A percentile compares a stretch with the other conserved stretches of the same genome.
Conservation (phyloP, 2,113 vertebrate genomes). For the Cinclus cinclus region DNA sequence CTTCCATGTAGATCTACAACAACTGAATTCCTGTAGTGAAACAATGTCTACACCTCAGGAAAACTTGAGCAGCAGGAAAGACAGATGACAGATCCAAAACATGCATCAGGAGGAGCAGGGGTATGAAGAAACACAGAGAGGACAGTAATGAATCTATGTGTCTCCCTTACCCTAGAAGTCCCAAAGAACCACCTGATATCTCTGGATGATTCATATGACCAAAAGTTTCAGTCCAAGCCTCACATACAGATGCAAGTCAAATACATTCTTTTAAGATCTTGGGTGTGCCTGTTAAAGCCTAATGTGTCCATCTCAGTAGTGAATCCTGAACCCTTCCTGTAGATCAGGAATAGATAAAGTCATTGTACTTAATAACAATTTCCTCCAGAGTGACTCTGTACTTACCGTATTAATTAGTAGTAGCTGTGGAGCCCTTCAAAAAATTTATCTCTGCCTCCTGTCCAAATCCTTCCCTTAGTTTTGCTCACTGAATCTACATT, state of each 20-base stretch:
- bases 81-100: neutral
- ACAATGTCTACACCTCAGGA: neutral
- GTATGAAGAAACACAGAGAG: neutral
- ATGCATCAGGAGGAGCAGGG: neutral
- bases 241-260: neutral
- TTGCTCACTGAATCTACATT: neutral
- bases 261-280: neutral
- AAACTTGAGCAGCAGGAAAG: neutral
- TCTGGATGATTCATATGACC: neutral
- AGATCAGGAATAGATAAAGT: neutral
- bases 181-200: neutral
- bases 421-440: neutral
- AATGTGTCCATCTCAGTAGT: neutral
- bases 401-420: neutral
- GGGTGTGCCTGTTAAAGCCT: neutral
- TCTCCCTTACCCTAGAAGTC: neutral
- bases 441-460: neutral
- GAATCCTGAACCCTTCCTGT: neutral
- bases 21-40: neutral
- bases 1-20: neutral
- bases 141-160: neutral
- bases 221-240: neutral
- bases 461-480: neutral
- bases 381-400: neutral
- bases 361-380: neutral